phyloP scores from a whole-genome alignment of 1,140 invertebrate species.

The Pinna nobilis region DNA sequence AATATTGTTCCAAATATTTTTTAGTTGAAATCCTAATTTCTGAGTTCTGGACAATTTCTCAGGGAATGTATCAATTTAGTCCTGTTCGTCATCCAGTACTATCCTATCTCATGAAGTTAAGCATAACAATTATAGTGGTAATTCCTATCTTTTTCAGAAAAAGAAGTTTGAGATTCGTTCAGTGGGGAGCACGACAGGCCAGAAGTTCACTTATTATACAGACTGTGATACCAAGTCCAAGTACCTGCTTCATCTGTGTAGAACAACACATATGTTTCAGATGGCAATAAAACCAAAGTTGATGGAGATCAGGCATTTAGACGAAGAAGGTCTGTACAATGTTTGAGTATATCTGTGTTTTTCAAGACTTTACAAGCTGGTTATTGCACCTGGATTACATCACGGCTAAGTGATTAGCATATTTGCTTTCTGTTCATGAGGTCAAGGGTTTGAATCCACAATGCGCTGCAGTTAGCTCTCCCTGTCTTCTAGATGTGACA shows the following conservation, averaged over 20 bases:
- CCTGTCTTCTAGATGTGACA: too few relatives aligned
- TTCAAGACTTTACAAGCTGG: too few relatives aligned
- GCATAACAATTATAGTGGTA: background rate
- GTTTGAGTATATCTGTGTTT: background rate
- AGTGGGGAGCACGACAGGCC: conserved; percentile 80
- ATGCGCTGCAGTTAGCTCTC: too few relatives aligned
- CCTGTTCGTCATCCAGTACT: background rate
- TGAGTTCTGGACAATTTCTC: too few relatives aligned
- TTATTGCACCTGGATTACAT: too few relatives aligned
- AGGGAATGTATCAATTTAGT: background rate
- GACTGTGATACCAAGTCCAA: conserved; percentile 94
- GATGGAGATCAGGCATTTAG: conserved; percentile 84
- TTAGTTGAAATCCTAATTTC: too few relatives aligned
- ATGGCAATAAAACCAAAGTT: conserved; percentile 91
- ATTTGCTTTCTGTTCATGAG: too few relatives aligned
- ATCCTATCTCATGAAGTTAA: background rate
- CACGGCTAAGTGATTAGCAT: too few relatives aligned
- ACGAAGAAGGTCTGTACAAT: conserved; percentile 81
- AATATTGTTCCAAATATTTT: too few relatives aligned
- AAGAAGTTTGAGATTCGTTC: conserved; percentile 97
- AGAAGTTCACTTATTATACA: conserved; percentile 91
- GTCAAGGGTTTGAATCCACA: too few relatives aligned
- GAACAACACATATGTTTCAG: conserved; percentile 94
- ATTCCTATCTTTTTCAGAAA: conserved; percentile 78
- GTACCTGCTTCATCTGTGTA: conserved; percentile 89